These are phyloP conservation scores for Corvus cornix DNA, from an alignment of 2,113 vertebrate genomes.

Conservation along the genomic window DNA sequence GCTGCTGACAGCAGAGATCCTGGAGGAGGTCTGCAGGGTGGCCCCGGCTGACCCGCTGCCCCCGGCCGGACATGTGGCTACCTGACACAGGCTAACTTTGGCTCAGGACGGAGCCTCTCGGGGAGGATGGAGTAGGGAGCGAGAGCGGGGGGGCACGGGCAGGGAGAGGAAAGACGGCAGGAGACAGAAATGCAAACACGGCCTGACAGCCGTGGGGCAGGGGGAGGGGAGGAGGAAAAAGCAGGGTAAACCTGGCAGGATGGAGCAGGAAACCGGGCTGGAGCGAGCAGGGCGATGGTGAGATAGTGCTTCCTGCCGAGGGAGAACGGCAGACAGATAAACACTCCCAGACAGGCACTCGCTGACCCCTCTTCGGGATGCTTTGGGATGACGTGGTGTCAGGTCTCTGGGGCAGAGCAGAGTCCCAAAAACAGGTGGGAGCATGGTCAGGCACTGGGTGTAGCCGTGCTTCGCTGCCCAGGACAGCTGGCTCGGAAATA, in stretches of 20 bases:
- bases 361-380: background rate
- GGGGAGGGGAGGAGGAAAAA: slow-evolving; percentile 68
- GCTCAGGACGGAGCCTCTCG: slow-evolving; percentile 49
- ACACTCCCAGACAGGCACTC: background rate
- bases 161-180: slow-evolving; percentile 65
- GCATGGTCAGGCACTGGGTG: background rate
- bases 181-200: slow-evolving; percentile 77
- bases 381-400: background rate
- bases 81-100: slow-evolving; percentile 73
- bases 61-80: slow-evolving; percentile 69
- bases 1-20: slow-evolving; percentile 83
- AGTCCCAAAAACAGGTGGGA: background rate
- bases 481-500: background rate
- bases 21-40: slow-evolving; percentile 86
- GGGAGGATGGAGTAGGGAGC: slow-evolving; percentile 58
- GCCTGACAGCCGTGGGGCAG: slow-evolving; percentile 63
- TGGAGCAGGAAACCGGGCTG: slow-evolving; percentile 77
- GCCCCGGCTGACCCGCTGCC: slow-evolving; percentile 79
- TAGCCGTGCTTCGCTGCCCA: background rate
- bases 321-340: slow-evolving; percentile 67
- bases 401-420: background rate
- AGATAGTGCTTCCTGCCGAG: slow-evolving; percentile 75
- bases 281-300: slow-evolving; percentile 71
- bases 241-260: slow-evolving; percentile 73
- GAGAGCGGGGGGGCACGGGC: background rate